Percentiles rank a stretch among this genome's conserved stretches.
These are phyloP conservation scores for Ricordea florida DNA, from an alignment of 92 coral and sea anemone genomes.

Conservation along the genomic window DNA sequence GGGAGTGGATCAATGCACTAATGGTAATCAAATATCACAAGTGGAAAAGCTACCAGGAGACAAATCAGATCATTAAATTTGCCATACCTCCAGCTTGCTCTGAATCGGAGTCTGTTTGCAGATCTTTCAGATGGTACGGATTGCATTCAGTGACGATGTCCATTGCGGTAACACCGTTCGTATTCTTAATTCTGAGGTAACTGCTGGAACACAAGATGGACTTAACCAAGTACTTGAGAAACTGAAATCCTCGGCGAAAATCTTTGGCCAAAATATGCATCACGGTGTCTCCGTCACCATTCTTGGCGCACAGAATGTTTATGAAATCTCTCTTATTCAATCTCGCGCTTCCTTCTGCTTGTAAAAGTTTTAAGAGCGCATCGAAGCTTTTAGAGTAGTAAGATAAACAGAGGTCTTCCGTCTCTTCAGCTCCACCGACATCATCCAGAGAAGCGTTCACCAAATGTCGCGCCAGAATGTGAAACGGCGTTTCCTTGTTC, in stretches of 20 bases:
- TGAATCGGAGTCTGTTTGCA: background rate
- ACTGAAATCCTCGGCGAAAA: background rate
- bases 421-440: background rate
- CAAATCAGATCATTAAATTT: too few relatives aligned
- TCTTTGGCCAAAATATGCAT: slow-evolving; percentile 15
- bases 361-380: background rate
- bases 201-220: background rate
- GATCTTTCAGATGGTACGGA: slow-evolving; percentile 18
- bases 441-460: background rate
- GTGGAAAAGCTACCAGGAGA: too few relatives aligned
- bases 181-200: background rate
- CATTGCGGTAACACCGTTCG: background rate
- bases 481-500: slow-evolving; percentile 11
- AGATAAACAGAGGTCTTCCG: slow-evolving; percentile 7
- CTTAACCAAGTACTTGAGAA: slow-evolving; percentile 27
- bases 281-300: background rate
- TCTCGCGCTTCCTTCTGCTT: background rate
- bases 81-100: too few relatives aligned
- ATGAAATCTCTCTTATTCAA: slow-evolving; percentile 8
- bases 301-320: background rate
- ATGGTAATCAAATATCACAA: too few relatives aligned
- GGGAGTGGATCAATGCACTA: too few relatives aligned
- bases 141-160: slow-evolving; percentile 8
- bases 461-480: background rate
- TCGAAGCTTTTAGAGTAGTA: background rate